These are phyloP conservation scores for Idaea aversata DNA, from an alignment of 2,888 invertebrate genomes.

Conservation along the genomic window DNA sequence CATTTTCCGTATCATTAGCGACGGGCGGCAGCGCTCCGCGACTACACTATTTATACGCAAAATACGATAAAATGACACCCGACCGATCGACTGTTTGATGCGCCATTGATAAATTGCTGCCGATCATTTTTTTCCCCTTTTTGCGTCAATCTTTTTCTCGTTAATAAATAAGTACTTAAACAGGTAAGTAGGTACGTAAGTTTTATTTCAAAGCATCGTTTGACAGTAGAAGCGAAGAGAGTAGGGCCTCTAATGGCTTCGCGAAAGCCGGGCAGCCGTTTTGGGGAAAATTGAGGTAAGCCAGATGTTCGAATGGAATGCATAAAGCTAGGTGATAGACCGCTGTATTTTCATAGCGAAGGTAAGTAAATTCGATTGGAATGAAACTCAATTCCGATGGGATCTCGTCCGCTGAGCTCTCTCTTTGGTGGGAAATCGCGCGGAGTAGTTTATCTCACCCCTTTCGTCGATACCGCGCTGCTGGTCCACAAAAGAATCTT, in stretches of 20 bases:
- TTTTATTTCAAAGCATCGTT: conserved; percentile 18
- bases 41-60: conserved; percentile 80
- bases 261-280: conserved; percentile 11
- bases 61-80: conserved; percentile 79
- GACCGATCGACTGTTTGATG: conserved; percentile 77
- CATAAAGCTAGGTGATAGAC: conserved; percentile 22
- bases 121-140: conserved; percentile 65
- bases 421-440: conserved; percentile 74
- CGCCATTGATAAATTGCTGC: conserved; percentile 77
- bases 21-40: conserved; percentile 62
- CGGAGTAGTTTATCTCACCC: conserved; percentile 72
- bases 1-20: conserved; percentile 82
- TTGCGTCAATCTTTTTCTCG: conserved; percentile 49
- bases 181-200: neutral
- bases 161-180: conserved; percentile 27
- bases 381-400: conserved; percentile 62
- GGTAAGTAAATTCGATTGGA: conserved; percentile 70
- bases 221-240: conserved; percentile 16
- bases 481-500: conserved; percentile 61
- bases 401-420: conserved; percentile 65
- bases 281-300: conserved; percentile 24
- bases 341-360: conserved; percentile 49
- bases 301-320: conserved; percentile 16
- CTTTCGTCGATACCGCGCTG: conserved; percentile 46
- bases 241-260: conserved; percentile 14